A percentile compares a stretch with the other conserved stretches of the same genome.
Conservation (phyloP, 2,888 invertebrate species). For the Nomada goodeniana region DNA sequence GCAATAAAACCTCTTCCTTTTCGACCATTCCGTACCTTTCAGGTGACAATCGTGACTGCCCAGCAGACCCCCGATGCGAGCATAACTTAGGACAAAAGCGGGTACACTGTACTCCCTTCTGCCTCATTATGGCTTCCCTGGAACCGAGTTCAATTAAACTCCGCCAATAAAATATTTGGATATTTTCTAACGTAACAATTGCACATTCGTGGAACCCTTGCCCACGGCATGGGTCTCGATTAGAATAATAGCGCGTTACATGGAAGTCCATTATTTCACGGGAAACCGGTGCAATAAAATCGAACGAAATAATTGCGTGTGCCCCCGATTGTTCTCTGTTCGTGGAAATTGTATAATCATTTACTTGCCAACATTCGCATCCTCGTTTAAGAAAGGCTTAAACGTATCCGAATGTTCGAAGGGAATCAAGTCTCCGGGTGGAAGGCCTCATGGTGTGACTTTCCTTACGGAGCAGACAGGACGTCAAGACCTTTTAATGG, state of each 20-base stretch:
- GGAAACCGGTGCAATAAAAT: neutral
- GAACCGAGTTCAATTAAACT: constrained; percentile 19
- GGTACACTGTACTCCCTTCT: neutral
- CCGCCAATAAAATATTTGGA: constrained; percentile 6
- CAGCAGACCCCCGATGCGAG: neutral
- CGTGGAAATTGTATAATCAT: no score
- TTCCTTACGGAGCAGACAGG: constrained; percentile 12
- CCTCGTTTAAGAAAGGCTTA: no score
- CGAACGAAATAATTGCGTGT: no score
- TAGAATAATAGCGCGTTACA: neutral
- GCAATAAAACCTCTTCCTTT: constrained; percentile 45
- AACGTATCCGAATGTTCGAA: neutral
- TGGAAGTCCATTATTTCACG: neutral
- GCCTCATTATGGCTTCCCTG: constrained; percentile 28
- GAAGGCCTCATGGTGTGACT: constrained; percentile 20
- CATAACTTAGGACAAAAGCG: constrained; percentile 16
- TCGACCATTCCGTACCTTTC: constrained; percentile 19
- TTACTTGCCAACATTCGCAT: no score
- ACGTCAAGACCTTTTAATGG: constrained; percentile 29
- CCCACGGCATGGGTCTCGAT: neutral
- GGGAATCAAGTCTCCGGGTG: neutral
- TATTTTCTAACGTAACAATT: constrained; percentile 7
- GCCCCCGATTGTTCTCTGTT: no score
- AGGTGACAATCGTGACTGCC: constrained; percentile 18
- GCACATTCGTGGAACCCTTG: neutral